Percentiles rank a stretch among this genome's conserved stretches.
Evolutionary conservation across 2,797 vertebrate genomes (phyloP).

Genomic region (Phylloscopus collybita): DNA sequence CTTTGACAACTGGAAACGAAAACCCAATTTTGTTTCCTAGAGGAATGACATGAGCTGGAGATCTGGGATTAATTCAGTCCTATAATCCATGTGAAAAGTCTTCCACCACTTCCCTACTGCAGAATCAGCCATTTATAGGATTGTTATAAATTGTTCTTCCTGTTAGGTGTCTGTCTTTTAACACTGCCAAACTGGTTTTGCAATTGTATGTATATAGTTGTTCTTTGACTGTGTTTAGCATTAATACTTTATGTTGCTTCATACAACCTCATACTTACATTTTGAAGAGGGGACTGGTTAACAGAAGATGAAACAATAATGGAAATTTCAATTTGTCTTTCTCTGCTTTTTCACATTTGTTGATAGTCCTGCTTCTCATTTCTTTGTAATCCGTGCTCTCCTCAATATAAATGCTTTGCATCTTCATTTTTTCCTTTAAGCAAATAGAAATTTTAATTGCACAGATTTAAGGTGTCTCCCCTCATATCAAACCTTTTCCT

Average conservation of each 20-base stretch:
- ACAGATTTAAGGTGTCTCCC: background rate
- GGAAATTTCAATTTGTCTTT: background rate
- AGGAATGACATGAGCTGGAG: background rate
- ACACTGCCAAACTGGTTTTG: background rate
- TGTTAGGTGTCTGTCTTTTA: background rate
- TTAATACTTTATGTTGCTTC: background rate
- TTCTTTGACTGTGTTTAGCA: background rate
- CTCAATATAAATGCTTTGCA: background rate
- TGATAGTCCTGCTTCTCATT: background rate
- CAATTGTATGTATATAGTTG: background rate
- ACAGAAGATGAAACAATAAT: background rate
- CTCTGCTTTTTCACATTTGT: background rate
- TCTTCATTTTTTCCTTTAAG: background rate
- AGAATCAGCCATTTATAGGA: background rate
- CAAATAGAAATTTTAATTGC: background rate
- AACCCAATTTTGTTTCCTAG: background rate
- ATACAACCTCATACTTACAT: background rate
- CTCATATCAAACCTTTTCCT: background rate
- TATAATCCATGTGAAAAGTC: background rate
- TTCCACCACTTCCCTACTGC: background rate
- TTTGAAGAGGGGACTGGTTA: background rate
- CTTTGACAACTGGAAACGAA: background rate
- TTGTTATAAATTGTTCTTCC: background rate
- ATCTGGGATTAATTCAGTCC: background rate
- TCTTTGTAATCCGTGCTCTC: background rate